Evolutionary conservation across 2,113 vertebrate species (phyloP), one percentile per base, ranked within the genome.

Genomic region (Hassar affinis): DNA sequence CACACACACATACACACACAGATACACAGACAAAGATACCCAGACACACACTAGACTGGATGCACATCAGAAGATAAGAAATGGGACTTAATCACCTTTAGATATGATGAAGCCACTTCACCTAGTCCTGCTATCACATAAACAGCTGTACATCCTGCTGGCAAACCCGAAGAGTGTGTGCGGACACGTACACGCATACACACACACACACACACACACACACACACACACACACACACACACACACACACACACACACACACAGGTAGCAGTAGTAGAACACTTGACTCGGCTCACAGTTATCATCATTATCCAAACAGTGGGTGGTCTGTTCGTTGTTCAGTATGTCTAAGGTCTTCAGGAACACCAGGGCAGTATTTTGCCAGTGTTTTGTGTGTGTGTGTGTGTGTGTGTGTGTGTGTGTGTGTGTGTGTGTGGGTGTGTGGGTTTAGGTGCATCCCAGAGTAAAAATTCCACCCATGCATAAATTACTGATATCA

Each of bases 61-160:
- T 93, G 91, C 91, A 92, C 89, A 93, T 92, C 88, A 91, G 91
- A 92, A 91, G 93, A 94, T 94, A 93, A 93, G 92, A 90, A 87
- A 88, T 51, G 85, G 90, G 90, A 91, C 88, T 92, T 92, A 91
- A 93, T 93, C 90, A 92, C 91, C 87, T 90, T 91, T 85, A 90
- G 89, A 91, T 93, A 89, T 89, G 89, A 92, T 90, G 89, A 90
- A 90, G 89, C 86, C 90, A 93, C 92, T 93, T 93, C 88, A 93
- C 87, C 84, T 87, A 85, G 85, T 87, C 87, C 87, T 90, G 86
- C 88, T 90, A 92, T 91, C 88, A 74, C 86, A 85, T 86, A 80
- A 81, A 86, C 88, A 88, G 85, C 86, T 88, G 88, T 89, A 87
- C 87, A 92, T 89, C 89, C 68, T 69, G 69, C 79, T 77, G 54